A percentile compares a stretch with the other conserved stretches of the same genome.
phyloP scores from a whole-genome alignment of 2,797 vertebrate genomes.

The Xenopus petersii region DNA sequence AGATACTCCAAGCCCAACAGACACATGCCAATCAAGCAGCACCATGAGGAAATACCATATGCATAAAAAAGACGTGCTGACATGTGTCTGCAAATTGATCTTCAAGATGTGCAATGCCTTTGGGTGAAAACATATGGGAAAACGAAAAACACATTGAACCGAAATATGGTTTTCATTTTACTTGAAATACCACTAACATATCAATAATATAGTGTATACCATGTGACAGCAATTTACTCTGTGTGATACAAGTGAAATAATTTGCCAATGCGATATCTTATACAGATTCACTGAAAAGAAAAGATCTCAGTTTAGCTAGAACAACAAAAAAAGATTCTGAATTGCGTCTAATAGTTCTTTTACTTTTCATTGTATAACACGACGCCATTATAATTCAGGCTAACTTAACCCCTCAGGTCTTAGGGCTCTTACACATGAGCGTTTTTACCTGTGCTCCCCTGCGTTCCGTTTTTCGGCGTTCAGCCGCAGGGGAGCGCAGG shows the following conservation, averaged over 20 bases:
- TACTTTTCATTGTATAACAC: background rate
- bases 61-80: slow-evolving; percentile 37
- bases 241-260: background rate
- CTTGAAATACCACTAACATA: background rate
- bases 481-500: too few relatives aligned
- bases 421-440: too few relatives aligned
- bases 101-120: slow-evolving; percentile 28
- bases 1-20: slow-evolving; percentile 48
- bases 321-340: background rate
- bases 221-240: background rate
- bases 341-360: background rate
- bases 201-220: background rate
- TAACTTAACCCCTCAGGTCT: background rate
- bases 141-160: slow-evolving; percentile 19
- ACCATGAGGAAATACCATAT: slow-evolving; percentile 44
- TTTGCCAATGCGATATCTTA: background rate
- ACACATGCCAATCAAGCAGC: slow-evolving; percentile 54
- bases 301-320: background rate
- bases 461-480: too few relatives aligned
- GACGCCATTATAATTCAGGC: slow-evolving; percentile 1
- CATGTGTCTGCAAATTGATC: slow-evolving; percentile 45
- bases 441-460: too few relatives aligned
- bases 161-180: slow-evolving; percentile 12
- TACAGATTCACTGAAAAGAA: background rate
- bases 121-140: slow-evolving; percentile 7